Evolutionary conservation across 37 sponge, comb jelly and placozoan genomes (phyloP), one percentile per base, ranked within the genome.

Genomic region (Cladorhizidae sp.): DNA sequence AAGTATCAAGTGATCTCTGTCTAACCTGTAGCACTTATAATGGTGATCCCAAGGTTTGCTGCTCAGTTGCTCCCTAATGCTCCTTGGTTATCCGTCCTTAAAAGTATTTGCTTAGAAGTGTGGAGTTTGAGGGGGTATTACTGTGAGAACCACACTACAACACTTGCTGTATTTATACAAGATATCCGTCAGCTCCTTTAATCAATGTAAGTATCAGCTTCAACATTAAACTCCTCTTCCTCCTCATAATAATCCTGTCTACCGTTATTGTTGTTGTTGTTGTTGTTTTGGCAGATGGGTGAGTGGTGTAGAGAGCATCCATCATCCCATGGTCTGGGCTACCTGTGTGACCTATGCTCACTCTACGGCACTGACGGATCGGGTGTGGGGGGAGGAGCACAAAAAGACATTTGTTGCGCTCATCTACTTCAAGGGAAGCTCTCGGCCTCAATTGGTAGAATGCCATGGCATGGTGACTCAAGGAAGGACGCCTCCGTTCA

Each of bases 281-380:
- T n/a, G n/a, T n/a, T n/a, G n/a, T n/a, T n/a, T n/a, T 31, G 1
- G 0, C 78, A 93, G 93, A 17, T 94, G 95, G 95, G 83, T 94
- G 45, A 86, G 92, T 80, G 95, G 93, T 49, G 90, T 86, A 21
- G 36, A 38, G n/a, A 64, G 81, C 17, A 50, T 78, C 18, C 64
- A 65, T 25, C 90, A 95, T 79, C 93, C 93, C 11, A 41, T 55
- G 0, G 90, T 95, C 25, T 95, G 95, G 95, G n/a, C 73, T 12
- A 59, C 87, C 22, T 86, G 88, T 74, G 75, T 82, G 21, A 71
- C 76, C 49, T 95, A 86, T 67, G 22, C n/a, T 64, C 32, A 63
- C 71, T 75, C 78, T 0, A 41, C 52, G 21, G 18, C 36, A n/a
- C 70, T 81, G 28, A 29, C 39, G 15, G 85, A 90, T 67, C 80